Percentiles rank a stretch among this genome's conserved stretches.
phyloP scores from a whole-genome alignment of 2,113 vertebrate species.

The Gadus macrocephalus region DNA sequence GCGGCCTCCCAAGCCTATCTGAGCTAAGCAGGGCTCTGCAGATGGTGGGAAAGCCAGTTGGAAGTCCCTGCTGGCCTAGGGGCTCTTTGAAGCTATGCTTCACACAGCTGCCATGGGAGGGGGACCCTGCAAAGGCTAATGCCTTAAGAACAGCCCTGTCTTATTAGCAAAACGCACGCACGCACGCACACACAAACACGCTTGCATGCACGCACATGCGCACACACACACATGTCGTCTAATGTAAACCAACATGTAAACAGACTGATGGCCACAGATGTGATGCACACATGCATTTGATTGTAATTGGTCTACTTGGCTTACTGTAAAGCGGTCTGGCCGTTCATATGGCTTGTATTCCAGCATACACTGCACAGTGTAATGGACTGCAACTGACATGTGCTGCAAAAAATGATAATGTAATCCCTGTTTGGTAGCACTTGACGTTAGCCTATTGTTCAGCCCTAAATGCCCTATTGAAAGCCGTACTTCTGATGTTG shows the following conservation, averaged over 20 bases:
- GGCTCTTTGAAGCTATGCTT: slow-evolving; percentile 59
- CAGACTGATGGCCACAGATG: background rate
- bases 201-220: slow-evolving; percentile 7
- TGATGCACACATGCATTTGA: no score
- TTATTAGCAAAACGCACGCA: slow-evolving; percentile 13
- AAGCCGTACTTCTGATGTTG: no score
- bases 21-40: slow-evolving; percentile 19
- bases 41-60: slow-evolving; percentile 68
- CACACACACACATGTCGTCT: no score
- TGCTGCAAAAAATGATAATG: no score
- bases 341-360: slow-evolving; percentile 16
- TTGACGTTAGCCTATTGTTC: no score
- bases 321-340: background rate
- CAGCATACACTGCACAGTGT: no score
- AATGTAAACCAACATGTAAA: slow-evolving; percentile 9
- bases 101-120: slow-evolving; percentile 35
- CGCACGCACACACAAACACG: background rate
- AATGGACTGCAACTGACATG: no score
- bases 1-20: slow-evolving; percentile 12
- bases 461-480: no score
- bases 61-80: slow-evolving; percentile 52
- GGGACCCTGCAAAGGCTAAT: slow-evolving; percentile 25
- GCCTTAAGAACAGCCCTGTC: slow-evolving; percentile 20
- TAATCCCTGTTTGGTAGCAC: no score
- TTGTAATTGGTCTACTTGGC: slow-evolving; percentile 17